Percentiles rank a stretch among this genome's conserved stretches.
phyloP scores from a whole-genome alignment of 2,797 vertebrate genomes.

The Paguma larvata region DNA sequence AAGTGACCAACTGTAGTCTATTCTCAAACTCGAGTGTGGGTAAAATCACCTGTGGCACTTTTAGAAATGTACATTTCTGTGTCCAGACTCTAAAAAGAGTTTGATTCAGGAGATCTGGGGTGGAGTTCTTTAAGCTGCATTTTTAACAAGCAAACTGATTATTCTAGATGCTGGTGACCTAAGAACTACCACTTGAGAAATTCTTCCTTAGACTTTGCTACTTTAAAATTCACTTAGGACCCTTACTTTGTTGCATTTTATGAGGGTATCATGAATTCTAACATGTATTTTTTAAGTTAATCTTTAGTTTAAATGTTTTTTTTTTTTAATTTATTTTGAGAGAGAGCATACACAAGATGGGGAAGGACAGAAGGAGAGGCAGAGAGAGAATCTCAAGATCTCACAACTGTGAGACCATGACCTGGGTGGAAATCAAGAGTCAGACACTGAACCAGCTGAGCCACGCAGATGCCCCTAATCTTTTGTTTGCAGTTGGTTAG shows the following conservation, averaged over 20 bases:
- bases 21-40: not conserved
- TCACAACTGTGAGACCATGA: too few species aligned
- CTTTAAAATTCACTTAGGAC: not conserved
- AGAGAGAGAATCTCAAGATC: too few species aligned
- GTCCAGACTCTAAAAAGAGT: not conserved
- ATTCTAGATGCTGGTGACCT: not conserved
- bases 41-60: not conserved
- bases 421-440: too few species aligned
- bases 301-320: slow-evolving; percentile 84
- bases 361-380: too few species aligned
- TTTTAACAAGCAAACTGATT: not conserved
- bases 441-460: too few species aligned
- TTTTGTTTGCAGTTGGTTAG: slow-evolving; percentile 84
- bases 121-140: not conserved
- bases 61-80: not conserved
- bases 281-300: slow-evolving; percentile 86
- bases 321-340: not conserved
- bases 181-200: slow-evolving; percentile 52
- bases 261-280: slow-evolving; percentile 85
- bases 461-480: too few species aligned
- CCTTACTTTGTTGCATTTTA: slow-evolving; percentile 54
- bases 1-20: not conserved
- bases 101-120: not conserved
- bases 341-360: too few species aligned
- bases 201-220: slow-evolving; percentile 1